Evolutionary conservation across 2,888 invertebrate genomes (phyloP), one percentile per base, ranked within the genome.

Genomic region (Philonicus albiceps): DNA sequence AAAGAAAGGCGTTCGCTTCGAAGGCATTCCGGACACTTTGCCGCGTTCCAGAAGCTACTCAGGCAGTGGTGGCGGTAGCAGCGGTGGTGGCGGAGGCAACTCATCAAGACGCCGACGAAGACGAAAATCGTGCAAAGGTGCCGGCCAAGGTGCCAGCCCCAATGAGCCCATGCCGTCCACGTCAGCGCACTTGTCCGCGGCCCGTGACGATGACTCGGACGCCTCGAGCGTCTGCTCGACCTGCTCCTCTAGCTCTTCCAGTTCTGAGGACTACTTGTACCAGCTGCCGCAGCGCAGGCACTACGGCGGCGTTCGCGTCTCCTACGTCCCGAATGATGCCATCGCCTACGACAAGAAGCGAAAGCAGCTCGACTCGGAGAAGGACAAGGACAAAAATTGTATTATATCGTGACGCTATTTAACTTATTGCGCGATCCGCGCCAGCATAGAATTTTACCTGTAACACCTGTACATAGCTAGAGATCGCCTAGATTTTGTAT

Each of bases 271-370:
- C 89, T 95, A 96, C 90, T 96, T 97, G 88, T 97, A 97, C 91
- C 96, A 97, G 88, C 93, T 97, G 89, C 97, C 97, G 3, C 95
- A 97, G 64, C 93, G 97, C 89, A 93, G 96, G 87, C 96, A 96
- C 83, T 97, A 97, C 91, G 97, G 97, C 86, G 97, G 97, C 64
- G 97, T 97, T 16, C 93, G 98, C 89, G 97, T 98, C 90, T 97
- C 97, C 11, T 98, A 98, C 93, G 98, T 98, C 88, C 98, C 98
- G 89, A 98, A 97, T 92, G 98, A 97, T 92, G 96, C 97, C 5
- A 94, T 97, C 80, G 97, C 97, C 86, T 96, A 96, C 90, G 97
- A 97, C 80, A 94, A 95, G 89, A 94, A 96, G 88, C 94, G 96
- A 86, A 93, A 95, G 89, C 93, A 88, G 86, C 85, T 88, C 76